Percentiles rank a stretch among this genome's conserved stretches.
Conservation (phyloP, 2,797 vertebrate genomes). For the Takifugu ocellatus region DNA sequence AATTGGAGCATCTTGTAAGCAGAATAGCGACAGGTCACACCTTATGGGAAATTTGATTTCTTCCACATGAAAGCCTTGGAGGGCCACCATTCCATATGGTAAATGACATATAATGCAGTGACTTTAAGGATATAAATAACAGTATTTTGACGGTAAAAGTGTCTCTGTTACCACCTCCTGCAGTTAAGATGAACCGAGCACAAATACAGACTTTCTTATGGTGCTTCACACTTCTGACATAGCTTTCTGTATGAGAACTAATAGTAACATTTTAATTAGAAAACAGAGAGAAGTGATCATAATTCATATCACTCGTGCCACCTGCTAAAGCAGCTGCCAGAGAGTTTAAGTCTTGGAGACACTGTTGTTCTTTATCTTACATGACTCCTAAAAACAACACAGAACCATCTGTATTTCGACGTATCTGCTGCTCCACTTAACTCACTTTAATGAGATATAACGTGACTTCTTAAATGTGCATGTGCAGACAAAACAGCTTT, state of each 20-base stretch:
- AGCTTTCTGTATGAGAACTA: too few relatives aligned
- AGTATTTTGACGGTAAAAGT: too few relatives aligned
- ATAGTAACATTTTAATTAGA: too few relatives aligned
- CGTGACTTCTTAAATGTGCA: too few relatives aligned
- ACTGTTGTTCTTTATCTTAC: background rate
- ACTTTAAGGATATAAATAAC: too few relatives aligned
- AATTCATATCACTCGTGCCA: background rate
- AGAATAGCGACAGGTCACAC: background rate
- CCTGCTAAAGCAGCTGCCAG: slow-evolving; percentile 2
- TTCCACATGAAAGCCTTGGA: background rate
- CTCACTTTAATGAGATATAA: background rate
- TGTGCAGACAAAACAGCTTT: background rate
- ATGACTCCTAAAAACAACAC: background rate
- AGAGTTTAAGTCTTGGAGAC: background rate
- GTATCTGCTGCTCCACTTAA: background rate
- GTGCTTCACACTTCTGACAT: too few relatives aligned
- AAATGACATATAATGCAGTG: background rate
- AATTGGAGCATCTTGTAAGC: background rate
- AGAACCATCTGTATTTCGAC: background rate
- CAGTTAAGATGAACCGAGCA: too few relatives aligned
- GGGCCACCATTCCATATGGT: background rate
- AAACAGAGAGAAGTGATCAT: background rate
- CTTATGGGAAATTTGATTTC: background rate
- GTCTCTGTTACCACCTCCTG: too few relatives aligned
- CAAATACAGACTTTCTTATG: too few relatives aligned